Conservation (phyloP, 2,797 vertebrate genomes). For the Nannoperca obscura region DNA sequence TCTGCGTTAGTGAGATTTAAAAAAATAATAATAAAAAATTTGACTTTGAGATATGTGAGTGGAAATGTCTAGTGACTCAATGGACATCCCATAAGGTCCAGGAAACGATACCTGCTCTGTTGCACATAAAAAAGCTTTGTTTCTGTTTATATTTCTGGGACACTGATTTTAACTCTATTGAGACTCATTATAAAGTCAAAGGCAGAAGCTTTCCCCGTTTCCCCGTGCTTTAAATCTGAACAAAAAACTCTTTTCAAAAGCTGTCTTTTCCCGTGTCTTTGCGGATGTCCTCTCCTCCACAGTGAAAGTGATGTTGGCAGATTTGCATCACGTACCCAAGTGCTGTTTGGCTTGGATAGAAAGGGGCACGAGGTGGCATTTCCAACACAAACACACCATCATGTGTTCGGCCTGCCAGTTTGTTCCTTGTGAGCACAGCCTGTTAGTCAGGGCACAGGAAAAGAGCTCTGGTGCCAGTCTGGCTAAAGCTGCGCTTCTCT, state of each 20-base stretch:
- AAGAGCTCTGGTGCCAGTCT: slow-evolving; percentile 66
- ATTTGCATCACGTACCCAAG: slow-evolving; percentile 49
- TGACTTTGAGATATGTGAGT: slow-evolving; percentile 21
- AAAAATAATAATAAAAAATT: neutral
- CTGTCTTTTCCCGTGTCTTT: slow-evolving; percentile 31
- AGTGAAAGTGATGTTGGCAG: slow-evolving; percentile 53
- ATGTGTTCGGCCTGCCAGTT: slow-evolving; percentile 62
- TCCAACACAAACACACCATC: slow-evolving; percentile 77
- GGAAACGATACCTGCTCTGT: slow-evolving; percentile 42
- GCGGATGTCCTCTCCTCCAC: slow-evolving; percentile 43
- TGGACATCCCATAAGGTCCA: slow-evolving; percentile 52
- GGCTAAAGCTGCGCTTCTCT: slow-evolving; percentile 68
- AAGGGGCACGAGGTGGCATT: slow-evolving; percentile 66
- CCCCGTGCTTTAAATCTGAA: slow-evolving; percentile 51
- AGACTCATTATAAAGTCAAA: slow-evolving; percentile 78
- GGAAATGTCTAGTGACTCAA: slow-evolving; percentile 16
- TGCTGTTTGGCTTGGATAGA: slow-evolving; percentile 73
- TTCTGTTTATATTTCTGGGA: slow-evolving; percentile 66
- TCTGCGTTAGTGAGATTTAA: slow-evolving; percentile 20
- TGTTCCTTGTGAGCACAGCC: slow-evolving; percentile 78
- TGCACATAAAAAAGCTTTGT: slow-evolving; percentile 37
- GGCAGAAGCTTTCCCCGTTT: slow-evolving; percentile 59
- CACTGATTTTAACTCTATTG: slow-evolving; percentile 66
- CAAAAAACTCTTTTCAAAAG: slow-evolving; percentile 23
- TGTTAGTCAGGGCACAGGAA: slow-evolving; percentile 72